Evolutionary conservation across 2,888 invertebrate species (phyloP).

Genomic region (Ypsolopha sequella): DNA sequence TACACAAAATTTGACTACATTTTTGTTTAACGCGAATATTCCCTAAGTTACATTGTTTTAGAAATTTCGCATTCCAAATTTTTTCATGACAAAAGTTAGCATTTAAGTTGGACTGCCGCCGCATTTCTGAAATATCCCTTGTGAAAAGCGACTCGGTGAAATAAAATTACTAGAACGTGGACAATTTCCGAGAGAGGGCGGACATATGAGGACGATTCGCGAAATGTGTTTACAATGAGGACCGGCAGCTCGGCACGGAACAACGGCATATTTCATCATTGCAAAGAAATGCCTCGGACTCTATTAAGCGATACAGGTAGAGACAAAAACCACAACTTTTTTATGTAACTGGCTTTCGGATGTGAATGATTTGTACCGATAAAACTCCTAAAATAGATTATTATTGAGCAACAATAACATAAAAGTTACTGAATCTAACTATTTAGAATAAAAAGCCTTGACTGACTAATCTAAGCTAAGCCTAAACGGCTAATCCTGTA

Average conservation of each 20-base stretch:
- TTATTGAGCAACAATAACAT: no score
- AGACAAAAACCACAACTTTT: conserved; percentile 2
- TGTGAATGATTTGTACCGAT: no score
- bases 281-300: conserved; percentile 49
- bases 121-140: neutral
- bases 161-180: conserved; percentile 47
- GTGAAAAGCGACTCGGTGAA: conserved; percentile 11
- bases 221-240: conserved; percentile 67
- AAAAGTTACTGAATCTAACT: neutral
- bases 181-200: conserved; percentile 34
- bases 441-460: no score
- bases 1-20: neutral
- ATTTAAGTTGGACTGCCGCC: neutral
- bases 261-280: conserved; percentile 60
- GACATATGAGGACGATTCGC: conserved; percentile 48
- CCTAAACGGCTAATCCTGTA: no score
- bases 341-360: neutral
- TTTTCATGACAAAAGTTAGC: neutral
- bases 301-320: conserved; percentile 39
- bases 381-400: no score
- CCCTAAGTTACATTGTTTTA: neutral
- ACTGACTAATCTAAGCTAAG: no score
- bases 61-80: neutral
- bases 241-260: conserved; percentile 28
- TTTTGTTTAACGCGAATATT: neutral